Percentiles rank a stretch among this genome's conserved stretches.
Conservation (phyloP, 2,888 invertebrate species). For the Bombylius discolor region DNA sequence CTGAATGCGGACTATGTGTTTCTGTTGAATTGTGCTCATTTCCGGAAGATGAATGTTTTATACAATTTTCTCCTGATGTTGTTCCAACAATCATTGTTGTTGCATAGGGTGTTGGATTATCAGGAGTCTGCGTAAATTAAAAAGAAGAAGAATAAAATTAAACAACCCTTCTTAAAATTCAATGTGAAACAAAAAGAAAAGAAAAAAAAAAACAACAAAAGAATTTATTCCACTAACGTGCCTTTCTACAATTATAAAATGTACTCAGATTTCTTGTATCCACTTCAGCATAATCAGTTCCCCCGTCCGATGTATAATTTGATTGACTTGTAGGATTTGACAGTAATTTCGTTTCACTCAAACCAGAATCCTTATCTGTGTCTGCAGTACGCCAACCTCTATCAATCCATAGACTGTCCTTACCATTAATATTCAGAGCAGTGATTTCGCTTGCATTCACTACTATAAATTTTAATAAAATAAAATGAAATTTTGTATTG, state of each 20-base stretch:
- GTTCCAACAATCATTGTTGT: constrained; percentile 54
- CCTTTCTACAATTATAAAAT: constrained; percentile 54
- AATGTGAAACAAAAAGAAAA: background rate
- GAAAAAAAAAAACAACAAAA: background rate
- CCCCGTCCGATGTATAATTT: constrained; percentile 36
- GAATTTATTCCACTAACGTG: constrained; percentile 10
- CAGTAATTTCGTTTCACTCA: constrained; percentile 44
- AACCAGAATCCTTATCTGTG: constrained; percentile 47
- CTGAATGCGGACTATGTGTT: constrained; percentile 35
- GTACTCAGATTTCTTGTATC: constrained; percentile 53
- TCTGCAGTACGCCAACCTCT: constrained; percentile 53
- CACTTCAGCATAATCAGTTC: constrained; percentile 56
- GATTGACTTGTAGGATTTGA: constrained; percentile 39
- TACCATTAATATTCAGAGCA: constrained; percentile 39
- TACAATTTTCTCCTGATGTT: constrained; percentile 34
- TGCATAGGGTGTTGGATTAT: constrained; percentile 58
- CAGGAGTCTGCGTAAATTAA: constrained; percentile 36
- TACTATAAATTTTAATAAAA: constrained; percentile 22
- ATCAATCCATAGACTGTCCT: constrained; percentile 57
- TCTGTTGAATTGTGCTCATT: constrained; percentile 32
- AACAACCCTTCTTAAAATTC: background rate
- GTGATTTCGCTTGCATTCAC: constrained; percentile 39
- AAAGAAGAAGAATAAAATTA: constrained; percentile 5
- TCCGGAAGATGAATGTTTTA: constrained; percentile 30
- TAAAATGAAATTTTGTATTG: constrained; percentile 3